A percentile compares a stretch with the other conserved stretches of the same genome.
Conservation (phyloP, 92 coral and sea anemone genomes). For the Siderastrea siderea region DNA sequence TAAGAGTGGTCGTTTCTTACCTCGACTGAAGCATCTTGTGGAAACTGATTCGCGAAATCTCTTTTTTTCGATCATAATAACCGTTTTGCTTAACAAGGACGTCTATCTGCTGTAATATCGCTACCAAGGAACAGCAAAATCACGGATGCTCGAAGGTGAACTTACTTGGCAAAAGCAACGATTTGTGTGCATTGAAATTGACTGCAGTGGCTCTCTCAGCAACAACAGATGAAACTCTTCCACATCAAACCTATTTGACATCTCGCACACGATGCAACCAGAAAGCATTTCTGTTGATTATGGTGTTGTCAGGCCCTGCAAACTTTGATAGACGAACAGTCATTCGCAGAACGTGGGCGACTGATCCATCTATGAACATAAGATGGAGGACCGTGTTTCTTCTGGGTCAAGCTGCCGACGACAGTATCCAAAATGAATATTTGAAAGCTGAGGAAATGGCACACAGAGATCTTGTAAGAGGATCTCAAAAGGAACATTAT, state of each 20-base stretch:
- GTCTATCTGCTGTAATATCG: no score
- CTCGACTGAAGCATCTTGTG: no score
- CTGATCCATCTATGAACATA: constrained; percentile 10
- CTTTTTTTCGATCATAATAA: no score
- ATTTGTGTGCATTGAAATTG: no score
- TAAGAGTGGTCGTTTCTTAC: no score
- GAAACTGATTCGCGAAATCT: no score
- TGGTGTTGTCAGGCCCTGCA: constrained; percentile 58
- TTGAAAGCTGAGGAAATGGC: constrained; percentile 30
- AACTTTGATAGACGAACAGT: constrained; percentile 44
- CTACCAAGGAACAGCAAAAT: no score
- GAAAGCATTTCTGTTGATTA: constrained; percentile 27
- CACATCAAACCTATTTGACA: not conserved
- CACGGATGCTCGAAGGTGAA: no score
- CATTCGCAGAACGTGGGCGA: constrained; percentile 73
- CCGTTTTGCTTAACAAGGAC: no score
- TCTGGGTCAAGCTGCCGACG: not conserved
- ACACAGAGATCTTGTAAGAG: constrained; percentile 59
- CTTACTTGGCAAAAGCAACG: no score
- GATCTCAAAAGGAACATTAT: constrained; percentile 54
- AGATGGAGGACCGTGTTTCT: constrained; percentile 71
- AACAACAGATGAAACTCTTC: not conserved
- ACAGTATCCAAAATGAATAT: constrained; percentile 14
- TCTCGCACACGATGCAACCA: not conserved
- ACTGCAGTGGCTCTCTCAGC: not conserved